Base-by-base conservation (phyloP, 2,888 invertebrate genomes). In the Caenorhabditis sinica region DNA sequence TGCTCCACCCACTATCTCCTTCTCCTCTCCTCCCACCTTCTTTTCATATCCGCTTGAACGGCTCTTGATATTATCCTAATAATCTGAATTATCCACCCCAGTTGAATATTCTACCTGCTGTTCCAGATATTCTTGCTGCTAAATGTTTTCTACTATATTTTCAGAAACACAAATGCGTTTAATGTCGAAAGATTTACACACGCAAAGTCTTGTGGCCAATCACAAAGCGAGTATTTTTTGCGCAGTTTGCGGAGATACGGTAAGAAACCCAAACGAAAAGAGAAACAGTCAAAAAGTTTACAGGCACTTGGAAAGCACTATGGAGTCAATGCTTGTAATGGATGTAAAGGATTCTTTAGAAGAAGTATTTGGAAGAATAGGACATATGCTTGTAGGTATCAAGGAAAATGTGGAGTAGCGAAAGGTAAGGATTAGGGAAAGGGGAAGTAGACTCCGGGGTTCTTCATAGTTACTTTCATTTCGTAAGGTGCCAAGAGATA, bases 341-440 rank as follows among this genome's bases (percentile, higher is more conserved):
- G 91, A 23, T 92, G 91, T 86, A 92, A 91, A 68, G 91, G 91
- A 33, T 91, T 91, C 79, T 91, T 91, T 81, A 72, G 90, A 28
- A 75, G 90, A 75, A 89, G 85, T 56, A 88, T 87, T 9, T 83
- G 84, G 85, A 87, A 87, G 69, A 88, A 86, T 60, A 40, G 88
- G 28, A 85, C 76, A 25, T 88, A 86, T 51, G 69, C 75, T 9
- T 87, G 86, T 71, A 71, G 87, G 20, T 87, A 84, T 53, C 80
- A 82, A 40, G 85, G 85, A 5, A 77, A 79, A 20, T 87, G 87
- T 56, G 77, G 81, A 9, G 76, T 87, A 4, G 77, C 75, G 3
- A 86, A 86, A 73, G 87, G 87, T 86, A 25, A 1, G 77, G 17
- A 53, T 13, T 40, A 11, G 33, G 33, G 33, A 33, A 6, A 6